phyloP scores from a whole-genome alignment of 2,113 vertebrate species.

The Cheirogaleus medius region DNA sequence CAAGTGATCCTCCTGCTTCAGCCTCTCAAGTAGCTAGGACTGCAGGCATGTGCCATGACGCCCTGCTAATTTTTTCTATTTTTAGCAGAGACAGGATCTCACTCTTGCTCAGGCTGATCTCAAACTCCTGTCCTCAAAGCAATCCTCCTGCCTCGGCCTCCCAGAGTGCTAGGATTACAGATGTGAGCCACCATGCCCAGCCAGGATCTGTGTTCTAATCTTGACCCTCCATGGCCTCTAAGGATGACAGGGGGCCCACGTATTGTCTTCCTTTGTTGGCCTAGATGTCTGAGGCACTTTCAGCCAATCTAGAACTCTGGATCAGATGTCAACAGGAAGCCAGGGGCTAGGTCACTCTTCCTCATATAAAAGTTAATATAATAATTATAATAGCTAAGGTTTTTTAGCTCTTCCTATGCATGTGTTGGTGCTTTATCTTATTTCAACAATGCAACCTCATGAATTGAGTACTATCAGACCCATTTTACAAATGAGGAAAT shows the following conservation, averaged over 20 bases:
- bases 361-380: not conserved
- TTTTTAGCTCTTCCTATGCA: not conserved
- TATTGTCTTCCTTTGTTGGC: not conserved
- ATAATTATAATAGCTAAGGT: not conserved
- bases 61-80: too few relatives aligned
- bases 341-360: not conserved
- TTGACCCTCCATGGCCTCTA: not conserved
- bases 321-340: not conserved
- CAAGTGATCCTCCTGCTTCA: too few relatives aligned
- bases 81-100: too few relatives aligned
- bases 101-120: too few relatives aligned
- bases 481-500: not conserved
- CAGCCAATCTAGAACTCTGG: not conserved
- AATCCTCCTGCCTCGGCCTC: too few relatives aligned
- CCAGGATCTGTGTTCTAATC: not conserved
- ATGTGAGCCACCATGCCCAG: not conserved
- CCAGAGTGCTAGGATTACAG: too few relatives aligned
- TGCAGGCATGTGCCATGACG: too few relatives aligned
- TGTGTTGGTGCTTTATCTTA: not conserved
- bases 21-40: too few relatives aligned
- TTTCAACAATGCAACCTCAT: not conserved
- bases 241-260: not conserved
- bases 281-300: not conserved
- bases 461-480: not conserved
- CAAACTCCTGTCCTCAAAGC: too few relatives aligned